phyloP scores from a whole-genome alignment of 2,797 vertebrate genomes.

The Danio albolineatus region DNA sequence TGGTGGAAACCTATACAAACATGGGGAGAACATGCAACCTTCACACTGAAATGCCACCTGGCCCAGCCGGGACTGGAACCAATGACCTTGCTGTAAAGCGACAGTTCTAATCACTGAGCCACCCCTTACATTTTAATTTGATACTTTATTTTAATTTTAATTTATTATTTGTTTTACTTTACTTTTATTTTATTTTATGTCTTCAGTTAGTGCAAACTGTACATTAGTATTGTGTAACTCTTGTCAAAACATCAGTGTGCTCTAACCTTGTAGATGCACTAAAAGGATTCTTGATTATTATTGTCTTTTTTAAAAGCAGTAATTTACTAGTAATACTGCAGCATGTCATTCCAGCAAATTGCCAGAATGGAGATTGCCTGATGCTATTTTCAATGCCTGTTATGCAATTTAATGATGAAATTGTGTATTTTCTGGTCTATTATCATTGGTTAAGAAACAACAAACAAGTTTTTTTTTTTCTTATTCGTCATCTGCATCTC shows the following conservation, averaged over 20 bases:
- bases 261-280: neutral
- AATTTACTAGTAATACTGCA: neutral
- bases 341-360: neutral
- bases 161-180: too few relatives aligned
- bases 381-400: neutral
- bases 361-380: neutral
- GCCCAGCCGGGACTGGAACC: too few relatives aligned
- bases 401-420: neutral
- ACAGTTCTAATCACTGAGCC: too few relatives aligned
- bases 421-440: neutral
- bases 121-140: too few relatives aligned
- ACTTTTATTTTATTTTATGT: too few relatives aligned
- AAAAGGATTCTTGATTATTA: neutral
- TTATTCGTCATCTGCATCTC: conserved; percentile 18
- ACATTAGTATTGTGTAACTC: neutral
- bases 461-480: neutral
- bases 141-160: too few relatives aligned
- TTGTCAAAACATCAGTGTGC: neutral
- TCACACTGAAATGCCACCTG: too few relatives aligned
- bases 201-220: neutral
- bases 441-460: neutral
- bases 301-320: neutral
- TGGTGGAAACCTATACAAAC: too few relatives aligned
- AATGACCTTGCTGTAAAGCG: too few relatives aligned
- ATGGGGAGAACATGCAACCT: too few relatives aligned